Evolutionary conservation across 2,888 invertebrate species (phyloP), one percentile per base, ranked within the genome.

Genomic region (Torymus texanus): DNA sequence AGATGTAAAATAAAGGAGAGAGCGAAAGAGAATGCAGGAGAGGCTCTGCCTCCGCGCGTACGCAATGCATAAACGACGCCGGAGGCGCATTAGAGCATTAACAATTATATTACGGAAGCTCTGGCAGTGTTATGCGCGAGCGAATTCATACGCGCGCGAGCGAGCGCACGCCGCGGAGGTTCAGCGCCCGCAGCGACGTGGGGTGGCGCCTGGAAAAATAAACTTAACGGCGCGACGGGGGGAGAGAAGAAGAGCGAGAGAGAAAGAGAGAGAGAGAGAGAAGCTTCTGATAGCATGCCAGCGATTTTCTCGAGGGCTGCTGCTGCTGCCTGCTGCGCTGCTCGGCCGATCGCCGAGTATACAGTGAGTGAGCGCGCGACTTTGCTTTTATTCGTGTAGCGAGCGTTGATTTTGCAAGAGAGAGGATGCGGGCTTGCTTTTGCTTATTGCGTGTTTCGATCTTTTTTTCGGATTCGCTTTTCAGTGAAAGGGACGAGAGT

Each of bases 71-170:
- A 86, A 87, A 86, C 86, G 85, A 83, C 79, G 86, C 86, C 85
- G 85, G 85, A 83, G 87, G 87, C 85, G 86, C 87, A 88, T 85
- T 88, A 86, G 89, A 89, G 86, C 89, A 88, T 88, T 88, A 88
- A 88, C 88, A 88, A 88, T 88, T 88, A 88, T 88, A 88, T 88
- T 87, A 88, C 88, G 85, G 87, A 87, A 88, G 88, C 88, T 87
- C 86, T 82, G 58, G 51, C 14, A 21, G 84, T 85, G 86, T 85
- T 88, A 87, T 84, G 86, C 87, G 87, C 87, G 84, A 85, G 85
- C 85, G 85, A 87, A 88, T 88, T 88, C 85, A 88, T 88, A 88
- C 85, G 86, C 86, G 87, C 87, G 87, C 84, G 8, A 41, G 41
- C 41, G 41, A 41, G 41, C 41, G 41, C 5, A 8, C 41, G 83